phyloP scores from a whole-genome alignment of 1,140 invertebrate species.

The Drosophila erecta region DNA sequence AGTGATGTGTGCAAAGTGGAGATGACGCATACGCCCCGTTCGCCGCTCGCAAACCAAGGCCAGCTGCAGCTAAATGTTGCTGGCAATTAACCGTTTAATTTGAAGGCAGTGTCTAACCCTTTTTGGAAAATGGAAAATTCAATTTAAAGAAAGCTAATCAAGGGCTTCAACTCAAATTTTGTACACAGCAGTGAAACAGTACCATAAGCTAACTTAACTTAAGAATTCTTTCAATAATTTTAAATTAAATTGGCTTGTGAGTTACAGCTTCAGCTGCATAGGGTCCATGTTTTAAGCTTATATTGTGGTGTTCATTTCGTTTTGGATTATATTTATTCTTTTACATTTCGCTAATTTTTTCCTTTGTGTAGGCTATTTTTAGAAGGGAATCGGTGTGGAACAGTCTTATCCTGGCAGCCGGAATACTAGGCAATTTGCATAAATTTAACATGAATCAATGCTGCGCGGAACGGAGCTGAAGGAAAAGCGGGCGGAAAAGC shows the following conservation, averaged over 20 bases:
- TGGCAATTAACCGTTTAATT: slow-evolving; percentile 67
- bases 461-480: slow-evolving; percentile 9
- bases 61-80: slow-evolving; percentile 40
- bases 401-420: slow-evolving; percentile 31
- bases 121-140: slow-evolving; percentile 31
- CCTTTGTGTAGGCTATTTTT: slow-evolving; percentile 55
- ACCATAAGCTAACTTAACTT: not conserved
- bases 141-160: slow-evolving; percentile 54
- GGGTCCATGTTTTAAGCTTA: too few relatives aligned
- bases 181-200: not conserved
- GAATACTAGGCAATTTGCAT: slow-evolving; percentile 71
- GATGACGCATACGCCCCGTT: slow-evolving; percentile 56
- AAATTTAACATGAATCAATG: slow-evolving; percentile 76
- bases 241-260: too few relatives aligned
- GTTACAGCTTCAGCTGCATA: too few relatives aligned
- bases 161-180: slow-evolving; percentile 8
- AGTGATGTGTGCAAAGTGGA: slow-evolving; percentile 49
- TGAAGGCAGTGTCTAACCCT: slow-evolving; percentile 39
- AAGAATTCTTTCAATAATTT: too few relatives aligned
- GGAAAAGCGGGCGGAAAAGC: slow-evolving; percentile 9
- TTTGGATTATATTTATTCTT: too few relatives aligned
- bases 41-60: not conserved
- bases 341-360: not conserved
- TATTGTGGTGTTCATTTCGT: too few relatives aligned
- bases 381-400: slow-evolving; percentile 24